Evolutionary conservation across 2,888 invertebrate species (phyloP).

Genomic region (Blera fallax): DNA sequence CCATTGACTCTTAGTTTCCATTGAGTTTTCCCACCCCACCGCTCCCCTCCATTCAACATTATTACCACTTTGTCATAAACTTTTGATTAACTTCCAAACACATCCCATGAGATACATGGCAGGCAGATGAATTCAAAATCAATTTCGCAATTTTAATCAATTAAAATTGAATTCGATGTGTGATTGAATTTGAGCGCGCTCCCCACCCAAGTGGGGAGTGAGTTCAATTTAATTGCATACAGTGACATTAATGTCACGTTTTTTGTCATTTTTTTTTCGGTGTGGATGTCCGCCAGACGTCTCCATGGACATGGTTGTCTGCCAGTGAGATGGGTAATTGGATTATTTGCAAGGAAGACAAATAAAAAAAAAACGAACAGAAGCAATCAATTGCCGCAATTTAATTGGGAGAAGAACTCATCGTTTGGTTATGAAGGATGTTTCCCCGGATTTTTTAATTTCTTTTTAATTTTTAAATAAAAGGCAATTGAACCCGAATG

Average conservation of each 20-base stretch:
- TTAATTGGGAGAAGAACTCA: conserved; percentile 34
- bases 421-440: background rate
- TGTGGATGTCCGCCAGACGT: conserved; percentile 61
- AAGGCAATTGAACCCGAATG: conserved; percentile 37
- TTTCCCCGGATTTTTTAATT: background rate
- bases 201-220: conserved; percentile 1
- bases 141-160: conserved; percentile 60
- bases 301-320: conserved; percentile 42
- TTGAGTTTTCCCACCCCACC: background rate
- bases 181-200: conserved; percentile 56
- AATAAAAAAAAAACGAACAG: background rate
- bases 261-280: conserved; percentile 24
- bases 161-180: conserved; percentile 59
- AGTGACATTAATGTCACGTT: conserved; percentile 49
- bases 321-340: conserved; percentile 51
- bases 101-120: background rate
- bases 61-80: conserved; percentile 25
- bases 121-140: conserved; percentile 48
- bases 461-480: conserved; percentile 10
- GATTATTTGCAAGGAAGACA: conserved; percentile 49
- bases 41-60: background rate
- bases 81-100: conserved; percentile 23
- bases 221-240: conserved; percentile 46
- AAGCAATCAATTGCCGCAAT: conserved; percentile 59
- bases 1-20: too few species aligned